Percentiles rank a stretch among this genome's conserved stretches.
These are phyloP conservation scores for Felis catus DNA, from an alignment of 2,113 vertebrate species.

Conservation along the genomic window F.catus_Fca126_mat1.0 CM031412.1:63232501-63233000, in stretches of 20 bases:
- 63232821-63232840: neutral
- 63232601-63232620: conserved; percentile 4
- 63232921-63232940: neutral
- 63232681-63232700: neutral
- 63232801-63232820: neutral
- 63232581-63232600: neutral
- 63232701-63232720: neutral
- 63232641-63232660: neutral
- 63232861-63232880: neutral
- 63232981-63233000: neutral
- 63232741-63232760: neutral
- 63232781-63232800: neutral
- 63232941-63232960: neutral
- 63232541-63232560: neutral
- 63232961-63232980: neutral
- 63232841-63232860: neutral
- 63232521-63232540: neutral
- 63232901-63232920: neutral
- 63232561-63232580: neutral
- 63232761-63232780: neutral
- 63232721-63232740: neutral
- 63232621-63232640: neutral
- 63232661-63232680: no score
- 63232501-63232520: neutral
- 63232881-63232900: no score